Evolutionary conservation across 2,888 invertebrate genomes (phyloP).

Genomic region (Pristionchus japonicus): DNA sequence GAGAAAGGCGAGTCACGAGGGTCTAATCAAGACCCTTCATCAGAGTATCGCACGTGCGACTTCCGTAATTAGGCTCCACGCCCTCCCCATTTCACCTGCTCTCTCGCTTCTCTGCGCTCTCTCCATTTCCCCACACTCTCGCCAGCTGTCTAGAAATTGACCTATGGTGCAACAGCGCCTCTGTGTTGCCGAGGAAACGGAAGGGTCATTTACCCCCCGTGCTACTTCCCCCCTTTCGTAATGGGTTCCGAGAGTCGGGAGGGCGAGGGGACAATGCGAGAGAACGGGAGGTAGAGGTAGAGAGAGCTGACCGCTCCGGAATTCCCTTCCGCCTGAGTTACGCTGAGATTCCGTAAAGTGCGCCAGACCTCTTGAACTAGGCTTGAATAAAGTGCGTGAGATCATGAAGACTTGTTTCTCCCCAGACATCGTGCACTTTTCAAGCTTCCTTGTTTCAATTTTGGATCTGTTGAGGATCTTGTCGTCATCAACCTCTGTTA

Average conservation of each 20-base stretch:
- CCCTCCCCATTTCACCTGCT: background rate
- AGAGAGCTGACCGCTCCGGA: background rate
- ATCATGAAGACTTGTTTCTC: background rate
- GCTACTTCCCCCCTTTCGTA: background rate
- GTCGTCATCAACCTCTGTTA: background rate
- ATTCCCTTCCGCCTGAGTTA: background rate
- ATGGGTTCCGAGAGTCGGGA: constrained; percentile 19
- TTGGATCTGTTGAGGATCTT: background rate
- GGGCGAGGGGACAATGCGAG: constrained; percentile 8
- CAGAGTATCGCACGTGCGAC: background rate
- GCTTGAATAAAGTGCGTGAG: background rate
- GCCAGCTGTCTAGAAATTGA: background rate
- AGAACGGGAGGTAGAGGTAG: background rate
- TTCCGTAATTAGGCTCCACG: background rate
- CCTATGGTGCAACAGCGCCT: constrained; percentile 17
- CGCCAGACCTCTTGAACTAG: background rate
- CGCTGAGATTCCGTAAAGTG: background rate
- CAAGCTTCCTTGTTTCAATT: background rate
- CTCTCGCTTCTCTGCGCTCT: constrained; percentile 7
- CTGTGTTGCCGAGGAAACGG: background rate
- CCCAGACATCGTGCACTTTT: too few species aligned
- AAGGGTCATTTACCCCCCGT: background rate
- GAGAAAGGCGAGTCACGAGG: background rate
- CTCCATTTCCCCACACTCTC: background rate
- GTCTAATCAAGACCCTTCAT: background rate